These are phyloP conservation scores for Serinus canaria DNA, from an alignment of 2,113 vertebrate genomes.

Conservation along the genomic window DNA sequence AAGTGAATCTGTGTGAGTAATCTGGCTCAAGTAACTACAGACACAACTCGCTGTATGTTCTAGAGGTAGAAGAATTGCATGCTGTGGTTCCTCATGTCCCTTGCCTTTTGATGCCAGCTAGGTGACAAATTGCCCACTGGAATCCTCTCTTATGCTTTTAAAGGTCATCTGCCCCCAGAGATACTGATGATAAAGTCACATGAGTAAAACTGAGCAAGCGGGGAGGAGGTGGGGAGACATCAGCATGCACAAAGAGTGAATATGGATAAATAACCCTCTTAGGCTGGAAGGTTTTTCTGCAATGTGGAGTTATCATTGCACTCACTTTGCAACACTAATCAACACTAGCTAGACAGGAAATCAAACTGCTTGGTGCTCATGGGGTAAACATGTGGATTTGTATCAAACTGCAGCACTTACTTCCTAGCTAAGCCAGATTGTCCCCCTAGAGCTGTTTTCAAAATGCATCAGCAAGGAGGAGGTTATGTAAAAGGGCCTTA, in stretches of 20 bases:
- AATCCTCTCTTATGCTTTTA: not conserved
- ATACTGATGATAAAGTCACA: not conserved
- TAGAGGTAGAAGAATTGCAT: not conserved
- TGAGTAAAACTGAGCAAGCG: not conserved
- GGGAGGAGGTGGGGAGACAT: not conserved
- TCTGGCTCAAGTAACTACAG: not conserved
- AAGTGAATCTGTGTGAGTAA: not conserved
- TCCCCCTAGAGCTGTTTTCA: constrained; percentile 55
- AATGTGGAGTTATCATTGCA: constrained; percentile 24
- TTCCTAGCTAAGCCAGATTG: constrained; percentile 59
- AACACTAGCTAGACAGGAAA: constrained; percentile 57
- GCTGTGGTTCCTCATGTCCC: not conserved
- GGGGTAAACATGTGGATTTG: constrained; percentile 70
- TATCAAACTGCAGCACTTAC: constrained; percentile 41
- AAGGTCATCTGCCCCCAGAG: not conserved
- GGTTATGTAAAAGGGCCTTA: constrained; percentile 53
- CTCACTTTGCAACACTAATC: constrained; percentile 53
- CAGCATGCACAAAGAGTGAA: not conserved
- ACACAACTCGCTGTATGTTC: rapidly evolving
- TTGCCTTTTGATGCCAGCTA: not conserved
- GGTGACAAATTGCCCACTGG: not conserved
- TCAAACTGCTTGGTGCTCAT: constrained; percentile 63
- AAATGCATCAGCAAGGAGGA: constrained; percentile 59
- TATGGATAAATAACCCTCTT: constrained; percentile 9
- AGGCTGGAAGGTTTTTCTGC: not conserved